These are phyloP conservation scores for Coelopa frigida DNA, from an alignment of 1,140 invertebrate genomes.

Conservation along the genomic window DNA sequence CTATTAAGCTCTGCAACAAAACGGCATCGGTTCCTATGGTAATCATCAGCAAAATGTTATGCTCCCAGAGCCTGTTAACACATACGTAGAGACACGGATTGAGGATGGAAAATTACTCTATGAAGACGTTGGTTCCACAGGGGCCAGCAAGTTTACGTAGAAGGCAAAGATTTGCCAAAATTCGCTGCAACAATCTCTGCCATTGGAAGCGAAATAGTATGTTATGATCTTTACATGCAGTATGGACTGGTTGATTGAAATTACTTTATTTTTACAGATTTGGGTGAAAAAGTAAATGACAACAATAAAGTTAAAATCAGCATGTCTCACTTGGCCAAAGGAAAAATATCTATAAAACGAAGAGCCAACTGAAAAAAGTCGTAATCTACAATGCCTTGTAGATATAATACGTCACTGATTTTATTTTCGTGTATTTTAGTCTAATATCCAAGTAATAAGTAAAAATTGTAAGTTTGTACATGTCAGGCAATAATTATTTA, in stretches of 20 bases:
- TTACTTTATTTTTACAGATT: conserved; percentile 56
- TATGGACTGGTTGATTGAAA: conserved; percentile 13
- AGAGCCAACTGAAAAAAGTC: conserved; percentile 55
- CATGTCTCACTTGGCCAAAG: conserved; percentile 73
- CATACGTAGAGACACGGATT: conserved; percentile 70
- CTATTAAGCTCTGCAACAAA: conserved; percentile 32
- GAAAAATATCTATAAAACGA: conserved; percentile 81
- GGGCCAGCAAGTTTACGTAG: conserved; percentile 85
- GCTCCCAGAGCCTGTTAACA: conserved; percentile 26
- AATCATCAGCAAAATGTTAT: conserved; percentile 21
- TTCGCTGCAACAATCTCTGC: conserved; percentile 82
- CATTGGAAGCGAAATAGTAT: conserved; percentile 81
- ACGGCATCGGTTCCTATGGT: conserved; percentile 25
- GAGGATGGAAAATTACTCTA: conserved; percentile 92
- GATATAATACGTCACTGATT: conserved; percentile 6
- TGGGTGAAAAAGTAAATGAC: conserved; percentile 82
- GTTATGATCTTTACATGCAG: conserved; percentile 29
- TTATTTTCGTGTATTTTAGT: conserved; percentile 7
- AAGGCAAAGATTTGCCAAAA: conserved; percentile 73
- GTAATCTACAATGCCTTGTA: background rate
- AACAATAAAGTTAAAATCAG: conserved; percentile 76
- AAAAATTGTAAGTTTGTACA: too few species aligned
- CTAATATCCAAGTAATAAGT: too few species aligned
- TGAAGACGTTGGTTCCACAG: conserved; percentile 91
- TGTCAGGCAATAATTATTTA: too few species aligned